Evolutionary conservation across 1,140 invertebrate species (phyloP), one percentile per base, ranked within the genome.

Genomic region (Linepithema humile): DNA sequence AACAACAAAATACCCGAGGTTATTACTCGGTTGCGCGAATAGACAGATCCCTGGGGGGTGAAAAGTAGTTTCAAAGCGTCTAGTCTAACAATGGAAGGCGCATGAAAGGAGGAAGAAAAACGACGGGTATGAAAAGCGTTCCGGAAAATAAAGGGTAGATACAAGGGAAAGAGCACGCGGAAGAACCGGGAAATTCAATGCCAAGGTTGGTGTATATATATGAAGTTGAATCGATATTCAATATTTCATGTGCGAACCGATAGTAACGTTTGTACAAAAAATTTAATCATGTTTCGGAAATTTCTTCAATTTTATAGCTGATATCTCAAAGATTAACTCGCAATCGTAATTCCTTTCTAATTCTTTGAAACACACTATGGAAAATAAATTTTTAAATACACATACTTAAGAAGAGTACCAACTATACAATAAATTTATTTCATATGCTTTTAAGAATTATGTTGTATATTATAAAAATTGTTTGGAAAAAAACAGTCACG

Each of bases 51-150:
- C 77, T 57, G 40, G 48, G n/a, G 75, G 69, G 85, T 85, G 87
- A 90, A 87, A 88, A 87, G 87, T 89, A 88, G 89, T 88, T 90
- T 87, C 83, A 85, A 90, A 89, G 83, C 87, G 85, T 87, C 85
- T 85, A 85, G 88, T 82, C 83, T 82, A 78, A 85, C 84, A 89
- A 85, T 88, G 82, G 78, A n/a, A n/a, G 26, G 43, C 60, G 57
- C 35, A 83, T 75, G 74, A 74, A 83, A 85, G 50, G 26, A 60
- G 17, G 48, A 60, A 69, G 57, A 69, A 84, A 74, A 59, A 53
- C 45, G 67, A 74, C 40, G 38, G 35, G 12, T 9, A 69, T 69
- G 67, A 48, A 83, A 85, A 77, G 82, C 38, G 23, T 48, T 17
- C 40, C 64, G 67, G 80, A 65, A 84, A 83, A 84, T 62, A 85